These are phyloP conservation scores for Notodonta ziczac DNA, from an alignment of 2,888 invertebrate genomes.

Conservation along the genomic window DNA sequence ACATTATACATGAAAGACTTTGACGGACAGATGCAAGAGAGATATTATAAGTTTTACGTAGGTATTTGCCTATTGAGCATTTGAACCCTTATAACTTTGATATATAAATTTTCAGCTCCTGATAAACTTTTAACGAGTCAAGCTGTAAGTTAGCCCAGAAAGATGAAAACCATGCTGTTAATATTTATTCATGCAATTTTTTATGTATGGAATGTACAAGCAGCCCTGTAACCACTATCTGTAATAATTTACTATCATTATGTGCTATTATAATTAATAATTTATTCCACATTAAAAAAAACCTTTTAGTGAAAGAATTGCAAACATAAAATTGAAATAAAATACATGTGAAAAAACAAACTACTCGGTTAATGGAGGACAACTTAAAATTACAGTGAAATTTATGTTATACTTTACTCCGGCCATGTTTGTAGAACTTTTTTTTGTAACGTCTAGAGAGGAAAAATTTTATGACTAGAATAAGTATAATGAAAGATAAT, in stretches of 20 bases:
- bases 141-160: neutral
- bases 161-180: neutral
- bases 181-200: neutral
- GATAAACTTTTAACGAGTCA: neutral
- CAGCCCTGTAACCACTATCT: neutral
- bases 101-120: too few species aligned
- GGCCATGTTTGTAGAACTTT: conserved; percentile 88
- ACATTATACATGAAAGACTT: too few species aligned
- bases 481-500: conserved; percentile 89
- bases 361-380: neutral
- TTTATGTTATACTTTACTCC: conserved; percentile 87
- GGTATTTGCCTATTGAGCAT: too few species aligned
- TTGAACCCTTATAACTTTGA: too few species aligned
- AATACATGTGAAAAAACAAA: neutral
- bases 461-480: conserved; percentile 91
- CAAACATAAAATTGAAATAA: neutral
- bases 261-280: neutral
- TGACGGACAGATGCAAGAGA: too few species aligned
- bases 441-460: conserved; percentile 89
- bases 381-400: conserved; percentile 3
- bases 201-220: neutral
- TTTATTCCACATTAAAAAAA: neutral
- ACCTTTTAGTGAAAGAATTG: neutral
- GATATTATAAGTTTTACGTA: too few species aligned
- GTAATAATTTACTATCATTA: too few species aligned